Conservation (phyloP, 2,113 vertebrate species). For the Taxidea taxus region DNA sequence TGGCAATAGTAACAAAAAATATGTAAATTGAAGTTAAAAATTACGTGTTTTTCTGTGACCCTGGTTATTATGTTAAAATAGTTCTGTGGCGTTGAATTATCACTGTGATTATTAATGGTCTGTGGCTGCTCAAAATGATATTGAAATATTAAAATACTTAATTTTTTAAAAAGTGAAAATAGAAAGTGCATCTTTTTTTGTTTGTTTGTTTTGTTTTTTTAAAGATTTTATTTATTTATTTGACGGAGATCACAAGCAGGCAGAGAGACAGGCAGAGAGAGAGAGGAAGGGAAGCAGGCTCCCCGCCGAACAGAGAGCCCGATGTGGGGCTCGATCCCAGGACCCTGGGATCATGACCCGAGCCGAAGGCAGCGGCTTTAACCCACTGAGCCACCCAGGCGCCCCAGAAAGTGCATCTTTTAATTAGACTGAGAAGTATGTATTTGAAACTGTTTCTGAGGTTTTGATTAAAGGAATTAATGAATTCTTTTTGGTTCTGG, state of each 20-base stretch:
- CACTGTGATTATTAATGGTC: not conserved
- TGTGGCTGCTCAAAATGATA: not conserved
- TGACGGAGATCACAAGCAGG: too few species aligned
- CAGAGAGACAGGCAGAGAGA: too few species aligned
- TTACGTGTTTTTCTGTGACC: not conserved
- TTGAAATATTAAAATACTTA: not conserved
- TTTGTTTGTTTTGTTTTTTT: too few species aligned
- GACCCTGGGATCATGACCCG: too few species aligned
- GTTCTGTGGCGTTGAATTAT: not conserved
- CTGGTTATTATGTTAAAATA: slow-evolving; percentile 8
- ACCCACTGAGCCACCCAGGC: too few species aligned
- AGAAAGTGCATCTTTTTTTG: not conserved
- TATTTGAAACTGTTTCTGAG: not conserved
- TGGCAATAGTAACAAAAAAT: not conserved
- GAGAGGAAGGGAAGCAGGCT: too few species aligned
- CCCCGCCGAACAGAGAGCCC: too few species aligned
- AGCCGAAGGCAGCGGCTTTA: too few species aligned
- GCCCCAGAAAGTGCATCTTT: too few species aligned
- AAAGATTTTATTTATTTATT: too few species aligned
- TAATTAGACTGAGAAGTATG: not conserved
- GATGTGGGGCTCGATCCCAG: too few species aligned
- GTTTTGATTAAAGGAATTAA: not conserved
- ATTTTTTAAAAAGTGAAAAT: not conserved
- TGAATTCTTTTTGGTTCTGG: not conserved
- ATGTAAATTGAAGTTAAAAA: not conserved